These are phyloP conservation scores for Ophion obscuratus DNA, from an alignment of 2,888 invertebrate genomes.

Conservation along the genomic window DNA sequence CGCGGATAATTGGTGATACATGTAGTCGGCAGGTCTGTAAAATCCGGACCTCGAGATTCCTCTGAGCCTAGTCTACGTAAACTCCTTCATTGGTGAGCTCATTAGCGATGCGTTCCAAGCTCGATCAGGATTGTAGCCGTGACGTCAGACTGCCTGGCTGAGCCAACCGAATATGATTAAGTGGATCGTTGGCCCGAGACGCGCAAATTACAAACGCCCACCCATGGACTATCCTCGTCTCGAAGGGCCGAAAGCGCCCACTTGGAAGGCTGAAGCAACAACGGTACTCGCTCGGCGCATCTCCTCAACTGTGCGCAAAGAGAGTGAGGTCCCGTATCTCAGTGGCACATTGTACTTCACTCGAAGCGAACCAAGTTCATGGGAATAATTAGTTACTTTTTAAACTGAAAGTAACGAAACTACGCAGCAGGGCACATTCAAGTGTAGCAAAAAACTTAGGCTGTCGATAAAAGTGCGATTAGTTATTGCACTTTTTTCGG, in stretches of 20 bases:
- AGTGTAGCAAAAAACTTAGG: no score
- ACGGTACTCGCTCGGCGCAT: conserved; percentile 46
- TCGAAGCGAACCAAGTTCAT: neutral
- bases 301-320: neutral
- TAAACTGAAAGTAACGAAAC: neutral
- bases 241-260: conserved; percentile 70
- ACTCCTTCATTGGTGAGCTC: conserved; percentile 14
- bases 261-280: conserved; percentile 80
- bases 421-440: no score
- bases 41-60: neutral
- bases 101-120: conserved; percentile 36
- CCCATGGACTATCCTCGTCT: conserved; percentile 67
- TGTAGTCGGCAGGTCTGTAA: neutral
- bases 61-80: neutral
- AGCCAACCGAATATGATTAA: conserved; percentile 74
- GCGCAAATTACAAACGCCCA: conserved; percentile 78
- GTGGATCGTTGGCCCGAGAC: conserved; percentile 73
- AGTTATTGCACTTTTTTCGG: no score
- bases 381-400: neutral
- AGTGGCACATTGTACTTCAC: neutral
- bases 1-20: neutral
- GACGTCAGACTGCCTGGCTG: conserved; percentile 71
- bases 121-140: conserved; percentile 47
- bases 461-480: no score
- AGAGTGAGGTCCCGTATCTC: neutral